phyloP scores from a whole-genome alignment of 1,140 invertebrate species.

The Caenorhabditis elegans region DNA sequence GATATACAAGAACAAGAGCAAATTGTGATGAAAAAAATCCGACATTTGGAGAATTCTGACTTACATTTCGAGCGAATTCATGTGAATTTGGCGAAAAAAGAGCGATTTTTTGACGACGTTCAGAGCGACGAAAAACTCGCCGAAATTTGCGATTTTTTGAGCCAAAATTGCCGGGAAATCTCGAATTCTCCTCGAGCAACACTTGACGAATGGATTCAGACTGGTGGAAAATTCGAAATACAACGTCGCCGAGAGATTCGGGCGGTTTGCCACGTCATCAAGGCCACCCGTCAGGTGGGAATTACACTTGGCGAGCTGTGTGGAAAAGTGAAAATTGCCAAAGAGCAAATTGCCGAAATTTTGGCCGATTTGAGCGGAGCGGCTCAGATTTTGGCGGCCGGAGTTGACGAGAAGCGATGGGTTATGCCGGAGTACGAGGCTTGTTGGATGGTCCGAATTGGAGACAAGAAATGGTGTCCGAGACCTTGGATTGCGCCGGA shows the following conservation, averaged over 20 bases:
- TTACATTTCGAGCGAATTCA: constrained; percentile 49
- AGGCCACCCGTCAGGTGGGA: not conserved
- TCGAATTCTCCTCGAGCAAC: no score
- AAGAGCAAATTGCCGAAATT: not conserved
- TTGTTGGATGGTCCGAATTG: constrained; percentile 7
- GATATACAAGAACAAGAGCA: constrained; percentile 17
- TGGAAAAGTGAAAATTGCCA: not conserved
- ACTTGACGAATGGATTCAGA: not conserved
- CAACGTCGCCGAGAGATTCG: not conserved
- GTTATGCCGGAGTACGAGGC: not conserved
- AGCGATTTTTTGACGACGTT: no score
- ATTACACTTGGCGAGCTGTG: not conserved
- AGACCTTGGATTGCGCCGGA: constrained; percentile 33
- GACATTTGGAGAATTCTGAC: constrained; percentile 51
- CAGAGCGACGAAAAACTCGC: no score
- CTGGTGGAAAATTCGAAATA: not conserved
- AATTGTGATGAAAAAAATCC: constrained; percentile 50
- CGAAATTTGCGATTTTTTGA: no score
- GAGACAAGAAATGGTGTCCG: not conserved
- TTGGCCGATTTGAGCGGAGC: not conserved
- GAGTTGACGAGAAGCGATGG: constrained; percentile 34
- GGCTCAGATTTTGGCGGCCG: not conserved
- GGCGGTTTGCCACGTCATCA: constrained; percentile 16
- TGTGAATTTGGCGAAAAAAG: not conserved
- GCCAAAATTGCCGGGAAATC: no score